phyloP scores from a whole-genome alignment of 2,797 vertebrate genomes.

The Philypnodon macrostomus region DNA sequence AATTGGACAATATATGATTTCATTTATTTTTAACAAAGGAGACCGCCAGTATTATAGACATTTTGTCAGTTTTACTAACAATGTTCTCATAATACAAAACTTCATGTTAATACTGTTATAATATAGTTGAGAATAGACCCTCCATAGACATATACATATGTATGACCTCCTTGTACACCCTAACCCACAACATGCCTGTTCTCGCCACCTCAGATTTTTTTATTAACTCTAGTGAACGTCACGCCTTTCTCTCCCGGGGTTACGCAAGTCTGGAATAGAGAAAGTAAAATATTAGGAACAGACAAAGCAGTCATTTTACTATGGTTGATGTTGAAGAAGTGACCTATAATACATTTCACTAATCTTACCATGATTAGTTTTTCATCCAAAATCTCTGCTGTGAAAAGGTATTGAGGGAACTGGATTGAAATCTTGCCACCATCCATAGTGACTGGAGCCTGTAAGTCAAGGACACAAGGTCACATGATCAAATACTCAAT shows the following conservation, averaged over 20 bases:
- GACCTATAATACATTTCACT: not conserved
- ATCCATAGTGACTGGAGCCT: conserved; percentile 82
- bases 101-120: too few relatives aligned
- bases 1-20: too few relatives aligned
- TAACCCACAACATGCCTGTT: conserved; percentile 32
- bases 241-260: conserved; percentile 66
- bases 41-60: too few relatives aligned
- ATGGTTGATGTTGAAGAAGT: too few relatives aligned
- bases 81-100: too few relatives aligned
- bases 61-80: too few relatives aligned
- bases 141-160: not conserved
- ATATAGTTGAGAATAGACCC: not conserved
- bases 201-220: conserved; percentile 51
- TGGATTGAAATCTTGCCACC: conserved; percentile 72
- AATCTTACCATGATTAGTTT: conserved; percentile 86
- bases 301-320: not conserved
- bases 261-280: conserved; percentile 47
- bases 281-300: not conserved
- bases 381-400: conserved; percentile 77
- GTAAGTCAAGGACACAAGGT: conserved; percentile 13
- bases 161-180: not conserved
- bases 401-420: conserved; percentile 84
- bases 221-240: conserved; percentile 62
- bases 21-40: too few relatives aligned
- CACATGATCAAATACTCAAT: not conserved